These are phyloP conservation scores for Brachionus asplanchnoidis DNA, from an alignment of 1,140 invertebrate genomes.

Conservation along the genomic window DNA sequence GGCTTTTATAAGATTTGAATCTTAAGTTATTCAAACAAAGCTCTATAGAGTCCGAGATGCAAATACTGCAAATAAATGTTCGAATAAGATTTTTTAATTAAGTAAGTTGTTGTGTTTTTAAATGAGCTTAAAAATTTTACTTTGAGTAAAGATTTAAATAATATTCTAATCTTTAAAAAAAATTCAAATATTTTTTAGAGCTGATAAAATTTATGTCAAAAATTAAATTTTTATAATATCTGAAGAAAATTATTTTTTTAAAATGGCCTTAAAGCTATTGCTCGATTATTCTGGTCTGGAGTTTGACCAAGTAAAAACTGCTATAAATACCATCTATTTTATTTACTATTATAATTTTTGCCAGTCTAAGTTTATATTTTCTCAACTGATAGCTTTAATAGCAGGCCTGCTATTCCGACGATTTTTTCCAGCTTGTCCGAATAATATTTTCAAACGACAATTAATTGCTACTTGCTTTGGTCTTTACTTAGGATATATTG, in stretches of 20 bases:
- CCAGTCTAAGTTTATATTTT: constrained; percentile 12
- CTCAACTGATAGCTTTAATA: constrained; percentile 3
- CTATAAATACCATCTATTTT: neutral
- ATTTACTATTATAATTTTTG: neutral
- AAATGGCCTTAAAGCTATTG: neutral
- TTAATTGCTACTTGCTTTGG: neutral
- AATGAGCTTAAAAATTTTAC: too few species aligned
- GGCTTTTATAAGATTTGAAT: too few species aligned
- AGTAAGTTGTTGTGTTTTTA: neutral
- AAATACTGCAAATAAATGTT: neutral
- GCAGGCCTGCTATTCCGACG: neutral
- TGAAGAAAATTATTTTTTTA: neutral
- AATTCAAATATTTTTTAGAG: neutral
- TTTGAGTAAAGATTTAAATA: too few species aligned
- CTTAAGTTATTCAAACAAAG: too few species aligned
- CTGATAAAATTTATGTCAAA: neutral
- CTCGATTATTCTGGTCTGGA: neutral
- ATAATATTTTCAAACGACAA: neutral
- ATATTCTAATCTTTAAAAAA: neutral
- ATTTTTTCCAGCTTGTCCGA: neutral
- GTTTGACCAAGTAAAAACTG: neutral
- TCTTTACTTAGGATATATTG: neutral
- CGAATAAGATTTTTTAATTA: neutral
- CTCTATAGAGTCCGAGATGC: too few species aligned
- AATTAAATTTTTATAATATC: neutral